Evolutionary conservation across 2,888 invertebrate genomes (phyloP), one percentile per base, ranked within the genome.

Genomic region (Chaetogeoica ovagalla): DNA sequence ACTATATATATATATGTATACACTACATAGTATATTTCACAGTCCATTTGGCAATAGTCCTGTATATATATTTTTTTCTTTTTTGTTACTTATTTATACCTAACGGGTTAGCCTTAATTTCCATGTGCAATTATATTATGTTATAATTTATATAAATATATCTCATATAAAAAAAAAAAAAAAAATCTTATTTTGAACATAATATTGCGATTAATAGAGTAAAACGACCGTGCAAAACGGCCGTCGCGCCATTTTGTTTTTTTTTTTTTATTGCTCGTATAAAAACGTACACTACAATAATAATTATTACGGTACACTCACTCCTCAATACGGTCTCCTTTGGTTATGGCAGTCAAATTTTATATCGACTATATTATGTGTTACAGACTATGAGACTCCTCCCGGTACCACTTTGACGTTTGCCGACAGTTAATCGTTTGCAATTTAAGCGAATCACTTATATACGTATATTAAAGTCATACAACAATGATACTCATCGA

Each of bases 261-360:
- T n/a, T n/a, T n/a, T n/a, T 75, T 63, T 65, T 75, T 66, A 75
- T 75, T 66, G 43, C 75, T 57, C 75, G 11, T 57, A 65, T 74
- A 66, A 73, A 73, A 65, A 74, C 23, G 74, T 66, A 55, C 62
- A 17, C 30, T 39, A 75, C 23, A 66, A 75, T 75, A 68, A 59
- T 68, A 68, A 68, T 75, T 59, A 68, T 75, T 68, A 75, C 30
- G 30, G 30, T 30, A 30, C 4, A 39, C 68, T n/a, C n/a, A 75
- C 15, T 59, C 59, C 59, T 15, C 66, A 75, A 57, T 57, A 23
- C 43, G 57, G 30, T 30, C 65, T 66, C 65, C 9, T 66, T 68
- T 48, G 43, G 68, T 75, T 75, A 68, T 43, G 43, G 15, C 75
- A 68, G n/a, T 59, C n/a, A 48, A 75, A 68, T 68, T 75, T 23